Evolutionary conservation across 2,113 vertebrate genomes (phyloP), one percentile per base, ranked within the genome.

Genomic region (Malurus melanocephalus): DNA sequence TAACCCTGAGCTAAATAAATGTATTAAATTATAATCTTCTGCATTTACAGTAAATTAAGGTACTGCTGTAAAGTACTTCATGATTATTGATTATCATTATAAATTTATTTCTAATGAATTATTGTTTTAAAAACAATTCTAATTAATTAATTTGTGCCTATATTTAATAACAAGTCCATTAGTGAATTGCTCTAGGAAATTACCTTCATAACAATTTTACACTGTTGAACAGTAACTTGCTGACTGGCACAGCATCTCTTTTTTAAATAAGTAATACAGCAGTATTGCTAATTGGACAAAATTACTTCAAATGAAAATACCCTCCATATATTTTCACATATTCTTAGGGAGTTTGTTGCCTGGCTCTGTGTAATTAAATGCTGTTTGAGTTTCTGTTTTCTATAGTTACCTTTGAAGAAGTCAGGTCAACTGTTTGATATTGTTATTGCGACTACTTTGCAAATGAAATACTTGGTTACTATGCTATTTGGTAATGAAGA

Each of bases 1-100:
- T 28, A 75, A 45, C 45, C 1, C 0, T 28, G 12, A 83, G 30
- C 48, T 85, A 83, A 94, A 85, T 87, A 90, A 87, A 85, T 66
- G 45, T 80, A 84, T 84, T 90, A 79, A 84, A 94, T 94, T 79
- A 42, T 72, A 81, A 75, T 86, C 22, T 65, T 77, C 43, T 90
- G 53, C 12, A 61, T 89, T 64, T 80, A 56, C 26, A 85, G 16
- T 38, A 85, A 80, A 76, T 88, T n/a, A 85, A 93, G 40, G 87
- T 86, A 85, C 53, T 3, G 3, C 40, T 92, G 69, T 51, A 51
- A 85, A 85, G 21, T 87, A 69, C 52, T 88, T 92, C 24, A 53
- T 81, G 43, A 27, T 90, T 78, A 91, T 80, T 85, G 57, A 60
- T 91, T 84, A 80, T 69, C 6, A 33, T 85, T 87, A 64, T 87